Evolutionary conservation across 2,888 invertebrate species (phyloP).

Genomic region (Gortyna flavago): DNA sequence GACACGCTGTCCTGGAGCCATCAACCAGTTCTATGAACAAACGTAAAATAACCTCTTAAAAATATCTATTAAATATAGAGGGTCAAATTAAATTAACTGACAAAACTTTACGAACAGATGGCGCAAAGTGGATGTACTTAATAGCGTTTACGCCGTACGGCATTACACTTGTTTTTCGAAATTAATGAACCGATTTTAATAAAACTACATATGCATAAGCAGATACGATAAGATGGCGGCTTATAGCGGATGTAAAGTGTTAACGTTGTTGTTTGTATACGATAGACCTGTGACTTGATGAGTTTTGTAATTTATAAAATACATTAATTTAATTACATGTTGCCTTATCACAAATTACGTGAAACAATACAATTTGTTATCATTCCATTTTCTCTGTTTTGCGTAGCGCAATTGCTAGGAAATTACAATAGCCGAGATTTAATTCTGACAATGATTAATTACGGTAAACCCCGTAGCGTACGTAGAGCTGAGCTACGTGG

Average conservation of each 20-base stretch:
- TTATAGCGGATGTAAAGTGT: background rate
- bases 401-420: background rate
- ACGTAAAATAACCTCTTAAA: background rate
- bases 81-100: background rate
- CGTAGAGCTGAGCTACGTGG: background rate
- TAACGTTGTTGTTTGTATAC: background rate
- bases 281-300: background rate
- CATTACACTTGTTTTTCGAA: too few species aligned
- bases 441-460: conserved; percentile 24
- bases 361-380: background rate
- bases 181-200: too few species aligned
- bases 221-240: too few species aligned
- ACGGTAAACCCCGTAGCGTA: background rate
- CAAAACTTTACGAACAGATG: background rate
- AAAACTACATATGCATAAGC: too few species aligned
- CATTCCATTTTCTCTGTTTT: conserved; percentile 3
- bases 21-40: conserved; percentile 42
- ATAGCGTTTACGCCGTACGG: too few species aligned
- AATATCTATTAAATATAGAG: too few species aligned
- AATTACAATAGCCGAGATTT: conserved; percentile 16
- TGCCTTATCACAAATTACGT: background rate
- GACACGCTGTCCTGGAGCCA: conserved; percentile 1
- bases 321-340: background rate
- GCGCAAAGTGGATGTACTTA: background rate
- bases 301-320: background rate